Evolutionary conservation across 2,888 invertebrate genomes (phyloP).

Genomic region (Atethmia centrago): DNA sequence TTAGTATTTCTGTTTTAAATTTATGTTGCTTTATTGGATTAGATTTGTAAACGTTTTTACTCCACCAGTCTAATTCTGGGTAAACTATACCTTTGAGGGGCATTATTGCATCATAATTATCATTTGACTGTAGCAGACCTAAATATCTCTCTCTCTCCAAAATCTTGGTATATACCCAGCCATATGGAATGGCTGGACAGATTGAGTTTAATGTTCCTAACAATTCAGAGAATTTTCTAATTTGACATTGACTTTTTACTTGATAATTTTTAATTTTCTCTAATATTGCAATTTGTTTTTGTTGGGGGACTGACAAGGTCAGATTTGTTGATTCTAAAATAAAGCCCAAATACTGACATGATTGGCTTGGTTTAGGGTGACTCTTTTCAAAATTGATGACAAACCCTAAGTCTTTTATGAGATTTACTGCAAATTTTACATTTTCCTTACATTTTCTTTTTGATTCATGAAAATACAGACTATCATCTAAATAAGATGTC

Average conservation of each 20-base stretch:
- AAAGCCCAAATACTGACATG: slow-evolving; percentile 4
- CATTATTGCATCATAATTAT: slow-evolving; percentile 11
- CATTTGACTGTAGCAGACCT: not conserved
- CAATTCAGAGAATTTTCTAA: slow-evolving; percentile 9
- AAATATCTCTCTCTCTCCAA: slow-evolving; percentile 1
- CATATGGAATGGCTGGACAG: slow-evolving; percentile 11
- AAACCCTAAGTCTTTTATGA: no score
- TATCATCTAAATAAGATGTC: no score
- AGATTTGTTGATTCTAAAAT: slow-evolving; percentile 1
- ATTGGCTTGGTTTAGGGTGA: not conserved
- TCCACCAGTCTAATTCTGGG: slow-evolving; percentile 1
- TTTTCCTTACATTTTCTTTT: no score
- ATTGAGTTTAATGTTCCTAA: slow-evolving; percentile 1
- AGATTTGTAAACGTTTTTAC: not conserved
- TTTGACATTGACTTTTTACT: not conserved
- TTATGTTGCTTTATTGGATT: slow-evolving; percentile 1
- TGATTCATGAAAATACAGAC: no score
- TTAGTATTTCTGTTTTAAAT: slow-evolving; percentile 3
- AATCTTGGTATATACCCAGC: slow-evolving; percentile 3
- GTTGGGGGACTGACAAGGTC: not conserved
- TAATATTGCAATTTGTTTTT: not conserved
- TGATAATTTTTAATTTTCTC: not conserved
- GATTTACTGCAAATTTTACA: no score
- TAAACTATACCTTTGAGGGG: no score
- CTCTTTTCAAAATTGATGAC: no score